A percentile compares a stretch with the other conserved stretches of the same genome.
Conservation (phyloP, 2,113 vertebrate species). For the Orientallactaga bullata region DNA sequence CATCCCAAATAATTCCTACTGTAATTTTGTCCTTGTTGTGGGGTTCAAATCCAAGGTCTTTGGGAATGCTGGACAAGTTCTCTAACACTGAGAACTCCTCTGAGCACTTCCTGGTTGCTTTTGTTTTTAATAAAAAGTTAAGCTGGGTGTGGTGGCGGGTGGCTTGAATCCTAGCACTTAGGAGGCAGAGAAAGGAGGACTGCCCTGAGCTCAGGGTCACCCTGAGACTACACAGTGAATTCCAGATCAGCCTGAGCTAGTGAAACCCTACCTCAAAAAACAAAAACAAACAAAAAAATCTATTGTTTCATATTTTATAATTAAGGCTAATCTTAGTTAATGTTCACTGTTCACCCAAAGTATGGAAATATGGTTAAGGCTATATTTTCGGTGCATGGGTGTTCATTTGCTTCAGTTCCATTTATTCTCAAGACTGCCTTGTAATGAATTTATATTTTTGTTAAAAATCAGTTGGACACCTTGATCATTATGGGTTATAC, state of each 20-base stretch:
- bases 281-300: too few relatives aligned
- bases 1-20: neutral
- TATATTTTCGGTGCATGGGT: neutral
- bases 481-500: neutral
- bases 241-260: too few relatives aligned
- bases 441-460: neutral
- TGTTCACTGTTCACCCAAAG: neutral
- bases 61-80: neutral
- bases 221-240: too few relatives aligned
- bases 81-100: neutral
- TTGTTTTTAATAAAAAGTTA: neutral
- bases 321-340: neutral
- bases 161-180: too few relatives aligned
- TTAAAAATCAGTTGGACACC: neutral
- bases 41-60: neutral
- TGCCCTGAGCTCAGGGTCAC: too few relatives aligned
- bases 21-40: too few relatives aligned
- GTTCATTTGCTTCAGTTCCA: neutral
- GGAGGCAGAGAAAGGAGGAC: too few relatives aligned
- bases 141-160: too few relatives aligned
- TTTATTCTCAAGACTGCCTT: neutral
- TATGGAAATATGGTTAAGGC: neutral
- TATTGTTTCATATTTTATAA: neutral
- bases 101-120: neutral
- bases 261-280: too few relatives aligned